Conservation (phyloP, 2,113 vertebrate species). For the Girardinichthys multiradiatus region DNA sequence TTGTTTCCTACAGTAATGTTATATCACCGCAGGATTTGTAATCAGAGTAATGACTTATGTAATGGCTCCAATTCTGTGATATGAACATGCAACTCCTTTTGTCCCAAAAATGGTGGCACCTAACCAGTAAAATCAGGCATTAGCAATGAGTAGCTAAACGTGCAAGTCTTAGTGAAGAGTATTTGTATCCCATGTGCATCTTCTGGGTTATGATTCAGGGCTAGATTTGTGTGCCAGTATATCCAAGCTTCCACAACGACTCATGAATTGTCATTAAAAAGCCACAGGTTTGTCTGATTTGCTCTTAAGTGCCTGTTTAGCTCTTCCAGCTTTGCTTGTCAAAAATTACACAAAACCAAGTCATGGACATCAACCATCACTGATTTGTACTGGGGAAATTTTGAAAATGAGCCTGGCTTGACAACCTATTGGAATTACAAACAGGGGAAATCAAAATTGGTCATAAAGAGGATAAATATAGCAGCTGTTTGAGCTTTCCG, state of each 20-base stretch:
- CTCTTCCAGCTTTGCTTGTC: conserved; percentile 36
- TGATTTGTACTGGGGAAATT: conserved; percentile 2
- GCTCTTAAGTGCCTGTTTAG: conserved; percentile 40
- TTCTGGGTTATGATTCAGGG: conserved; percentile 27
- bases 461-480: not conserved
- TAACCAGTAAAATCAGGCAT: conserved; percentile 33
- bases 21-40: conserved; percentile 51
- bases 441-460: not conserved
- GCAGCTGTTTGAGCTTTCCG: not conserved
- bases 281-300: conserved; percentile 38
- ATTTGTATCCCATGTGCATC: conserved; percentile 1
- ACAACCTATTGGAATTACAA: not conserved
- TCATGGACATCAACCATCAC: conserved; percentile 25
- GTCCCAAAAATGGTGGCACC: conserved; percentile 17
- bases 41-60: conserved; percentile 56
- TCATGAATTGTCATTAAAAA: conserved; percentile 60
- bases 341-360: conserved; percentile 34
- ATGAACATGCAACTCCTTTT: conserved; percentile 31
- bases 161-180: conserved; percentile 39
- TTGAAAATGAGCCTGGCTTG: conserved; percentile 17
- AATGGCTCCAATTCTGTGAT: conserved; percentile 36
- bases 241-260: conserved; percentile 36
- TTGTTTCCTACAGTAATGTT: conserved; percentile 55
- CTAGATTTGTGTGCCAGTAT: conserved; percentile 46
- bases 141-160: conserved; percentile 15